These are phyloP conservation scores for Acropternis orthonyx DNA, from an alignment of 2,797 vertebrate genomes.

Conservation along the genomic window DNA sequence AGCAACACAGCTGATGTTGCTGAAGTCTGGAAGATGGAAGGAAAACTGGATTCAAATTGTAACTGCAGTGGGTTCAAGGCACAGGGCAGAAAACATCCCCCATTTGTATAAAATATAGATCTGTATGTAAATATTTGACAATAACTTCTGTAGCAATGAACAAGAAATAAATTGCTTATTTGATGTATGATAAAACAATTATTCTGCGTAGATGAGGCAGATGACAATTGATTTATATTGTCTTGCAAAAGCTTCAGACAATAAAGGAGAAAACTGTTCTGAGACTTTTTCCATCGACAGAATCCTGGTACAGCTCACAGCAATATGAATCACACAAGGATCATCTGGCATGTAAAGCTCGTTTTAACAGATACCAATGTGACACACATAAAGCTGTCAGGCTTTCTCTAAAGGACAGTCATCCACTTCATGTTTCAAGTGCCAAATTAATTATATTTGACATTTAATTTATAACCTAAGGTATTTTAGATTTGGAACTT, in stretches of 20 bases:
- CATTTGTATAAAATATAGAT: constrained; percentile 20
- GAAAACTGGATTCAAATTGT: not conserved
- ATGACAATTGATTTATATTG: constrained; percentile 46
- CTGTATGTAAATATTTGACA: constrained; percentile 38
- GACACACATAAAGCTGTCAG: constrained; percentile 75
- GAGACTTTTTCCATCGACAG: constrained; percentile 58
- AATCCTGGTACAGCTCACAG: constrained; percentile 65
- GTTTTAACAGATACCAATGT: constrained; percentile 66
- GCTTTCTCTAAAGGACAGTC: constrained; percentile 70
- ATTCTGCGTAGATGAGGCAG: constrained; percentile 40
- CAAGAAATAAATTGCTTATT: constrained; percentile 29
- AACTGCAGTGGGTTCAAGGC: not conserved
- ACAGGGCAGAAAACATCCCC: not conserved
- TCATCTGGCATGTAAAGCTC: constrained; percentile 66
- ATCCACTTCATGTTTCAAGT: constrained; percentile 67
- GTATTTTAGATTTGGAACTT: constrained; percentile 69
- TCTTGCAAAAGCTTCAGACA: constrained; percentile 51
- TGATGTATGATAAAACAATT: constrained; percentile 21
- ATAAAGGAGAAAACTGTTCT: constrained; percentile 51
- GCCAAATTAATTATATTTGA: constrained; percentile 78
- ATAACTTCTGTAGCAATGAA: constrained; percentile 5
- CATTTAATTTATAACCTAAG: constrained; percentile 77
- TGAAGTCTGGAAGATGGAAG: not conserved
- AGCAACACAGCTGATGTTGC: rapidly evolving
- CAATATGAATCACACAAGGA: constrained; percentile 57